phyloP scores from a whole-genome alignment of 92 coral and sea anemone genomes.

The Porites lobata region DNA sequence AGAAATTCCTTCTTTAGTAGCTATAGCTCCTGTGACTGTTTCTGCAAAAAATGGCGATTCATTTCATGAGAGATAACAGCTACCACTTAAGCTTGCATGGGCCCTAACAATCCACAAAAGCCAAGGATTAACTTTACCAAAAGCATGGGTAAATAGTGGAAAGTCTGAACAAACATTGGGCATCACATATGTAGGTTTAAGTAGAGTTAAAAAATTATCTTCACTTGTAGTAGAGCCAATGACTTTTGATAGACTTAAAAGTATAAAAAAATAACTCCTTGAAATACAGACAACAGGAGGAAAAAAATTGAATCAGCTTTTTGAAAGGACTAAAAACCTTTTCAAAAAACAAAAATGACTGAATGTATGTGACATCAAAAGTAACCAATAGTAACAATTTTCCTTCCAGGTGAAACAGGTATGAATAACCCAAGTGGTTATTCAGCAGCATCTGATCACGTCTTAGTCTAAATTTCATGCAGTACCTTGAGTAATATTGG shows the following conservation, averaged over 20 bases:
- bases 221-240: slow-evolving; percentile 78
- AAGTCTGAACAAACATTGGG: slow-evolving; percentile 72
- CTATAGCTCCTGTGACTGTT: too few relatives aligned
- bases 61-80: slow-evolving; percentile 47
- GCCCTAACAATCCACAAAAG: slow-evolving; percentile 57
- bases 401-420: slow-evolving; percentile 45
- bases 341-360: slow-evolving; percentile 19
- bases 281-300: slow-evolving; percentile 64
- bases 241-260: slow-evolving; percentile 75
- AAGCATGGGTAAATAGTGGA: slow-evolving; percentile 78
- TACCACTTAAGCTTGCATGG: slow-evolving; percentile 74
- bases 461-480: slow-evolving; percentile 37
- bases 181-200: slow-evolving; percentile 62
- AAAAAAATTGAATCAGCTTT: slow-evolving; percentile 58
- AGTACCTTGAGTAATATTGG: slow-evolving; percentile 14
- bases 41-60: too few relatives aligned
- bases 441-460: slow-evolving; percentile 40
- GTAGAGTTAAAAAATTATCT: slow-evolving; percentile 61
- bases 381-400: slow-evolving; percentile 22
- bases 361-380: slow-evolving; percentile 43
- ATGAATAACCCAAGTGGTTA: slow-evolving; percentile 52
- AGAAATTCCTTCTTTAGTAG: too few relatives aligned
- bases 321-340: slow-evolving; percentile 29
- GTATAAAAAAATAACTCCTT: slow-evolving; percentile 58
- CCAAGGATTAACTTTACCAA: slow-evolving; percentile 38